A percentile compares a stretch with the other conserved stretches of the same genome.
phyloP scores from a whole-genome alignment of 2,113 vertebrate genomes.

The Rhinoptilus africanus region DNA sequence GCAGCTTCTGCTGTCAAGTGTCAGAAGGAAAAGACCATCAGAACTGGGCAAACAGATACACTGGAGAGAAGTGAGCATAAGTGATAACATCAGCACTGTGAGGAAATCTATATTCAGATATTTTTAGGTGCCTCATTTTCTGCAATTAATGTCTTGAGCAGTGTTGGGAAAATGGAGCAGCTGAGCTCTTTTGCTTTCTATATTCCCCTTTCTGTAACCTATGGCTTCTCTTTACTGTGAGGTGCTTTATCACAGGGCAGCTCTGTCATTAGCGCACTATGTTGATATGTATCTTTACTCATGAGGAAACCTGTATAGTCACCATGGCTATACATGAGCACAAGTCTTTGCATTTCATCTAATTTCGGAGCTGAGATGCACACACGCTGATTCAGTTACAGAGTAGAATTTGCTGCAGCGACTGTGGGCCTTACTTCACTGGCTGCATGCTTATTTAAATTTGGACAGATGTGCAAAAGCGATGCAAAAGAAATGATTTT shows the following conservation, averaged over 20 bases:
- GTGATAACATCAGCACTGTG: background rate
- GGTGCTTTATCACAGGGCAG: background rate
- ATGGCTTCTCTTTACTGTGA: background rate
- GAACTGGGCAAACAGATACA: background rate
- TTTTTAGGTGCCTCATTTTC: slow-evolving; percentile 23
- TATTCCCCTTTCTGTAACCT: background rate
- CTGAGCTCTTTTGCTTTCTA: background rate
- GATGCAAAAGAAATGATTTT: background rate
- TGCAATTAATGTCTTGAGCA: slow-evolving; percentile 5
- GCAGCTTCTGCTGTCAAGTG: background rate
- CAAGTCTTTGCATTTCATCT: background rate
- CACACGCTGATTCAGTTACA: background rate
- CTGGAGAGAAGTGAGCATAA: background rate
- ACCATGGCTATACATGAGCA: background rate
- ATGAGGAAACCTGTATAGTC: background rate
- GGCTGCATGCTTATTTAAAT: background rate
- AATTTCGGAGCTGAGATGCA: background rate
- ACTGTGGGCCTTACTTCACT: background rate
- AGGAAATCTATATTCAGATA: slow-evolving; percentile 24
- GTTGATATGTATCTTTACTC: background rate
- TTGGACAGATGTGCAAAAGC: background rate
- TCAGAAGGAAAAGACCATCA: background rate
- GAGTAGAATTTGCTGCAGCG: background rate
- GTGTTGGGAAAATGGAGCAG: background rate
- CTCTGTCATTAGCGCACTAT: background rate